phyloP scores from a whole-genome alignment of 35 echinoderm and acorn worm genomes.

The Apostichopus parvimensis region DNA sequence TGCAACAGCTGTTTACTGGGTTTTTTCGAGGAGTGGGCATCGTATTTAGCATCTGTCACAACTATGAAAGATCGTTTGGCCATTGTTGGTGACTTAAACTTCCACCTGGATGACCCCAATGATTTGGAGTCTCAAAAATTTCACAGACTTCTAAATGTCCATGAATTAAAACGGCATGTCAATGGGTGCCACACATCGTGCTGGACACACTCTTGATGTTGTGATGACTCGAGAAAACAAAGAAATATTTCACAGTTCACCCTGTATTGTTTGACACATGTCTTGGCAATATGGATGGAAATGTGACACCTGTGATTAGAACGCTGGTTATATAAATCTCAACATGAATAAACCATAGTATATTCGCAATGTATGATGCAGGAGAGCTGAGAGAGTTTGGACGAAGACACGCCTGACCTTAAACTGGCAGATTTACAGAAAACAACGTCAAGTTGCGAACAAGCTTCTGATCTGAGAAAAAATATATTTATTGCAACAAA shows the following conservation, averaged over 20 bases:
- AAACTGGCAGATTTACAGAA: too few species aligned
- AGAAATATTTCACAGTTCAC: neutral
- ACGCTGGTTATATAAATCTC: too few species aligned
- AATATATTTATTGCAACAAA: neutral
- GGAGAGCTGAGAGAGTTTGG: too few species aligned
- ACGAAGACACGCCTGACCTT: too few species aligned
- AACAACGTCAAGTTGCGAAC: neutral
- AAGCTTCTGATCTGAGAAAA: neutral
- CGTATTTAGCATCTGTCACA: too few species aligned
- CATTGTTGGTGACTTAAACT: conserved; percentile 35
- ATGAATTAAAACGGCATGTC: neutral
- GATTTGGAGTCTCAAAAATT: neutral
- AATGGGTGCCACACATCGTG: neutral
- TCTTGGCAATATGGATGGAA: too few species aligned
- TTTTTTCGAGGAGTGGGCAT: too few species aligned
- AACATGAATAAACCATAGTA: too few species aligned
- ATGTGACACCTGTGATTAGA: too few species aligned
- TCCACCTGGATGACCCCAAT: neutral
- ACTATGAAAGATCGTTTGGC: too few species aligned
- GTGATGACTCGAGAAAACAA: conserved; percentile 5
- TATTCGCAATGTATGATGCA: too few species aligned
- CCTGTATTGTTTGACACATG: neutral
- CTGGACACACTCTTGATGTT: conserved; percentile 25
- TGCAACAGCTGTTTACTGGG: too few species aligned
- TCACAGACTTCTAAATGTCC: neutral